phyloP scores from a whole-genome alignment of 2,113 vertebrate genomes.

The Daboia siamensis region DNA sequence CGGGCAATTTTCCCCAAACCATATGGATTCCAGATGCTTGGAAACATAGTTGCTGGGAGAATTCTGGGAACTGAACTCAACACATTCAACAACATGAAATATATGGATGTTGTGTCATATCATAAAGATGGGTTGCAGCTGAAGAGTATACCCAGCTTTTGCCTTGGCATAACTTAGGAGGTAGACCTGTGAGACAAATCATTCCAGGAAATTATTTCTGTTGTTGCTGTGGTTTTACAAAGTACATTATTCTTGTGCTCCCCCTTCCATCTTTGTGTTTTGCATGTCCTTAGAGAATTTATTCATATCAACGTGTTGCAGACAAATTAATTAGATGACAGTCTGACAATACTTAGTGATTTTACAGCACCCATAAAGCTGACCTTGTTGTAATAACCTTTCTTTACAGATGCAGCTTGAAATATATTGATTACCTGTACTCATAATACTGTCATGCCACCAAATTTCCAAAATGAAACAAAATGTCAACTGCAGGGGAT shows the following conservation, averaged over 20 bases:
- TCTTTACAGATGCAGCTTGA: constrained; percentile 7
- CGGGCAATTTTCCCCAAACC: neutral
- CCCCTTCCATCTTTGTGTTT: neutral
- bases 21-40: neutral
- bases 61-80: neutral
- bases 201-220: neutral
- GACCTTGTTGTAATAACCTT: constrained; percentile 21
- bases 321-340: constrained; percentile 23
- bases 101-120: neutral
- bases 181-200: neutral
- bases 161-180: neutral
- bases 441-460: neutral
- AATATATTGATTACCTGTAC: constrained; percentile 8
- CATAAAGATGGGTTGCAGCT: neutral
- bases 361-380: constrained; percentile 5
- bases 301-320: neutral
- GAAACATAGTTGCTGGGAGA: neutral
- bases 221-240: neutral
- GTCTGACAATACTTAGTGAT: constrained; percentile 6
- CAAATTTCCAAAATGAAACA: constrained; percentile 5
- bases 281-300: neutral
- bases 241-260: neutral
- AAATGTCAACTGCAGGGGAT: neutral
- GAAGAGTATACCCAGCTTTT: neutral
- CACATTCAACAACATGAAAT: neutral